These are phyloP conservation scores for Triplophysa tibetana DNA, from an alignment of 2,113 vertebrate genomes.

Conservation along the genomic window DNA sequence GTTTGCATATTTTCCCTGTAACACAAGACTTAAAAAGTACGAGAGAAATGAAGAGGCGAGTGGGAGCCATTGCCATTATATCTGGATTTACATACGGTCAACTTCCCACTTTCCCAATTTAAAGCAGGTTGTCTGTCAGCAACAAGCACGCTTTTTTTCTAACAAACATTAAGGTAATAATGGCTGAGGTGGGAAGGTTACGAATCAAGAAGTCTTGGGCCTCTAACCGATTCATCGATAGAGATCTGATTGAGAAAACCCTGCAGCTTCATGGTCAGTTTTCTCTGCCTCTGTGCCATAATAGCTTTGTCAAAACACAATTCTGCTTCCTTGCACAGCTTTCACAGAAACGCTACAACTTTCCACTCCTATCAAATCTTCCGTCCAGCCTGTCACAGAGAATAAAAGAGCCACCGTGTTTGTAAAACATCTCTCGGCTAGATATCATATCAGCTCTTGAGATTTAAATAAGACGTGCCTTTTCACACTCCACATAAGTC, in stretches of 20 bases:
- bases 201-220: constrained; percentile 19
- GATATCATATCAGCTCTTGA: constrained; percentile 38
- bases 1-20: constrained; percentile 76
- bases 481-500: constrained; percentile 32
- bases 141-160: neutral
- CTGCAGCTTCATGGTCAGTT: constrained; percentile 37
- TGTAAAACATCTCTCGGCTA: constrained; percentile 52
- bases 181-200: neutral
- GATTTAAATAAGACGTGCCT: constrained; percentile 21
- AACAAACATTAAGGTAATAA: neutral
- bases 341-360: constrained; percentile 23
- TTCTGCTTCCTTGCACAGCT: constrained; percentile 11
- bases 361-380: constrained; percentile 30
- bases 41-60: constrained; percentile 41
- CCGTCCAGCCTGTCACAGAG: neutral
- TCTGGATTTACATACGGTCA: constrained; percentile 52
- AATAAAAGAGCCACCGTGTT: constrained; percentile 50
- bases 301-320: constrained; percentile 53
- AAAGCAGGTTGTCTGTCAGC: constrained; percentile 41
- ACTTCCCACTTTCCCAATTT: constrained; percentile 27
- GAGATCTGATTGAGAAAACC: constrained; percentile 9
- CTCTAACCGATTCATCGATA: constrained; percentile 7
- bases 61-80: constrained; percentile 60
- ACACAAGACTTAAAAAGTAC: constrained; percentile 71
- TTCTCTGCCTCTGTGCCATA: constrained; percentile 38